Percentiles rank a stretch among this genome's conserved stretches.
phyloP scores from a whole-genome alignment of 2,797 vertebrate species.

The Rousettus madagascariensis region DNA sequence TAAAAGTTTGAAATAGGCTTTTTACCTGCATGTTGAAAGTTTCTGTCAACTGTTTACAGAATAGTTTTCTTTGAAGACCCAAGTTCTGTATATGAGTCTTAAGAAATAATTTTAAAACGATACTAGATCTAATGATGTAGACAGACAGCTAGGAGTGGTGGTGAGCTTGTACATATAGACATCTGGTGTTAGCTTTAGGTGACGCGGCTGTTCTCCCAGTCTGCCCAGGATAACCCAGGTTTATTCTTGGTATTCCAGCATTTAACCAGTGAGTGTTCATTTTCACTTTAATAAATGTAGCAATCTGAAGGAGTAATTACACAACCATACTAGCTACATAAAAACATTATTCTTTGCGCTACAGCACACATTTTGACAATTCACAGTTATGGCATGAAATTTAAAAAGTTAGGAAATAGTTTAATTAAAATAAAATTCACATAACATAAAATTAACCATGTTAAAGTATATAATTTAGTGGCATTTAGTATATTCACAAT shows the following conservation, averaged over 20 bases:
- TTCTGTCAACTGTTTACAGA: not conserved
- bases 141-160: not conserved
- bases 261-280: not conserved
- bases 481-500: not conserved
- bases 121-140: not conserved
- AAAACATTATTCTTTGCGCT: not conserved
- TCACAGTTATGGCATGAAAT: not conserved
- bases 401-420: not conserved
- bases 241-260: not conserved
- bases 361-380: not conserved
- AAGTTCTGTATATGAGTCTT: not conserved
- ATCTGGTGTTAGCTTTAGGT: not conserved
- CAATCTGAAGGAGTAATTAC: not conserved
- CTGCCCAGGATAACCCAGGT: not conserved
- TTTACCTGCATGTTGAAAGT: not conserved
- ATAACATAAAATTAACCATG: not conserved
- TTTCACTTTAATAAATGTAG: not conserved
- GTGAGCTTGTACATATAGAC: not conserved
- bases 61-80: conserved; percentile 13
- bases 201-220: not conserved
- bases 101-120: conserved; percentile 4
- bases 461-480: not conserved
- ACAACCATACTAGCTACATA: not conserved
- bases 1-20: conserved; percentile 41
- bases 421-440: conserved; percentile 26